phyloP scores from a whole-genome alignment of 2,888 invertebrate species.

The Himalopsyche kuldschensis region DNA sequence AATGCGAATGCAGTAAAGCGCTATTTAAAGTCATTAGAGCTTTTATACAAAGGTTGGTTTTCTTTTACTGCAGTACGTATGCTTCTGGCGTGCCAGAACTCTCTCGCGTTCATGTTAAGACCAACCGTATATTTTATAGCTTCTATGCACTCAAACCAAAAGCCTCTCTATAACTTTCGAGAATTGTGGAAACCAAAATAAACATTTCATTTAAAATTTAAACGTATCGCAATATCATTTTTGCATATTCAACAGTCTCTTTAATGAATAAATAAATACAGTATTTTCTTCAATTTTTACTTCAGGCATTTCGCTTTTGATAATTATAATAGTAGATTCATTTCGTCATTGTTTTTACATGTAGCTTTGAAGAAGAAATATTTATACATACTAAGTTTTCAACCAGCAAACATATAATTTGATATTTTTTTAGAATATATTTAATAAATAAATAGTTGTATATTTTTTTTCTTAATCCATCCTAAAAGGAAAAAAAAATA shows the following conservation, averaged over 20 bases:
- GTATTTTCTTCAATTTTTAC: neutral
- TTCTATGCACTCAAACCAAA: neutral
- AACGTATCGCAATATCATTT: neutral
- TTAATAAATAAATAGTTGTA: too few relatives aligned
- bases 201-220: neutral
- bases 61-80: neutral
- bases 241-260: neutral
- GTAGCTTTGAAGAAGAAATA: too few relatives aligned
- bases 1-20: neutral
- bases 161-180: neutral
- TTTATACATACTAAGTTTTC: too few relatives aligned
- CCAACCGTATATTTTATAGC: neutral
- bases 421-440: too few relatives aligned
- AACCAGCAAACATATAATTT: too few relatives aligned
- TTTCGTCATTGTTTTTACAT: too few relatives aligned
- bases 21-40: neutral
- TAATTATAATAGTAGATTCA: too few relatives aligned
- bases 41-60: neutral
- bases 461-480: too few relatives aligned
- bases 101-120: neutral
- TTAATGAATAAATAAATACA: neutral
- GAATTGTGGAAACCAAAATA: neutral
- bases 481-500: too few relatives aligned
- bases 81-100: neutral
- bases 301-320: neutral